Evolutionary conservation across 2,797 vertebrate genomes (phyloP).

Genomic region (Acanthurus lineatus): DNA sequence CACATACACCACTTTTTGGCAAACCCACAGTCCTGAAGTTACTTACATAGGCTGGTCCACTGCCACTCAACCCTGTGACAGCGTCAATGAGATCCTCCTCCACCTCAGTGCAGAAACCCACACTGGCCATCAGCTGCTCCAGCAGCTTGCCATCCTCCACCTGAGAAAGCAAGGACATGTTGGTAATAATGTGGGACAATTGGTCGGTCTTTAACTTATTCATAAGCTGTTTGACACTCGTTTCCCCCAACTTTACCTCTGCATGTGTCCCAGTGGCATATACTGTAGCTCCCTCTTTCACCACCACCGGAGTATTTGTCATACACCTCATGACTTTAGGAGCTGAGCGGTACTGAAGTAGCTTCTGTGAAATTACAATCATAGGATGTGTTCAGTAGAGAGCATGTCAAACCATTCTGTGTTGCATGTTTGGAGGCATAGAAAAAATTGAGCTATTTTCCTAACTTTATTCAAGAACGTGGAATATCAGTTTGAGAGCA

Average conservation of each 20-base stretch:
- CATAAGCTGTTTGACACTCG: slow-evolving; percentile 40
- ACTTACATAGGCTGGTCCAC: slow-evolving; percentile 95
- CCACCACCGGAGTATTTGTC: slow-evolving; percentile 97
- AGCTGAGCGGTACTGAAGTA: slow-evolving; percentile 84
- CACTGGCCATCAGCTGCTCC: slow-evolving; percentile 96
- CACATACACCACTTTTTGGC: neutral
- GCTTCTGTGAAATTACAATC: slow-evolving; percentile 85
- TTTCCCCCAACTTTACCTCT: slow-evolving; percentile 88
- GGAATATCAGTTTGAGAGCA: too few relatives aligned
- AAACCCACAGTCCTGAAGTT: neutral
- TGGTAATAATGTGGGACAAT: neutral
- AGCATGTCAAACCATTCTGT: neutral
- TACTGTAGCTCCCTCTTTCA: slow-evolving; percentile 95
- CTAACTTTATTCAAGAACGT: too few relatives aligned
- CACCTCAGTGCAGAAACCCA: slow-evolving; percentile 96
- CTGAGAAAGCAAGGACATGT: slow-evolving; percentile 32
- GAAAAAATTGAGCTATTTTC: neutral
- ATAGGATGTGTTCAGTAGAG: neutral
- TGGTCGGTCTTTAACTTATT: neutral
- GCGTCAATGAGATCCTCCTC: slow-evolving; percentile 97
- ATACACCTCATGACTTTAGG: slow-evolving; percentile 97
- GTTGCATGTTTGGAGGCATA: neutral
- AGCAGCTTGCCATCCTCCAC: slow-evolving; percentile 92
- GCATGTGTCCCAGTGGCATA: slow-evolving; percentile 94
- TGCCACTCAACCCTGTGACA: slow-evolving; percentile 95